Base-by-base conservation (phyloP, 92 coral and sea anemone genomes). In the Palythoa grandis region DNA sequence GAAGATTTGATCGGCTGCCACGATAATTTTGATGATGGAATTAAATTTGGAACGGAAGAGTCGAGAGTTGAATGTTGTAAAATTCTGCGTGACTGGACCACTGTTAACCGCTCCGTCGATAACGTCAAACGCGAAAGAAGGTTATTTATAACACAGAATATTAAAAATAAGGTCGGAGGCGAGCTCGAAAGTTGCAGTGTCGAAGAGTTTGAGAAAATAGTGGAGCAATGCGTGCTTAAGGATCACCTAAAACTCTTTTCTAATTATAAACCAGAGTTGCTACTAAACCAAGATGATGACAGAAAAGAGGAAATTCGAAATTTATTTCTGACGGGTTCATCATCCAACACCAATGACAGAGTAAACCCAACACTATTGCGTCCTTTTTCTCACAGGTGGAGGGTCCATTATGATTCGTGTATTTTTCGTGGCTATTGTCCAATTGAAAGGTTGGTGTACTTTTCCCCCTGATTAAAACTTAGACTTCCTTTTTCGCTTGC, bases 321-420 rank as follows among this genome's bases (percentile, higher is more conserved):
- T 43, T 86, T 91, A 87, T 88, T 68, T 58, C 40, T 60, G 0
- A 89, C 88, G 39, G 91, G 91, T 0, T 84, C 94, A 22, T 88
- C 94, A 17, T 53, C 68, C 29, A 48, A 53, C 13, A 89, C 86
- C 10, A 39, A 53, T 2, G 88, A 82, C 1, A 74, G 66, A 43
- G 72, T 63, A 20, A 91, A 88, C 56, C 91, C 94, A 13, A 91
- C 91, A 22, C 86, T 91, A 48, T 80, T 91, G 67, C 89, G 91
- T 2, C 87, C 90, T 52, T 72, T 82, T 48, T 48, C 68, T 35
- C 90, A 88, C 70, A 63, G 72, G 17, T 88, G 90, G 90, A 82
- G 60, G 43, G 74, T 63, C 75, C 87, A 88, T 50, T 74, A 88
- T 75, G 1, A 3, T 72, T 69, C 87, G 0, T 82, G 83, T 75